Percentiles rank a stretch among this genome's conserved stretches.
Evolutionary conservation across 2,113 vertebrate species (phyloP).

Genomic region (Crypturellus undulatus): DNA sequence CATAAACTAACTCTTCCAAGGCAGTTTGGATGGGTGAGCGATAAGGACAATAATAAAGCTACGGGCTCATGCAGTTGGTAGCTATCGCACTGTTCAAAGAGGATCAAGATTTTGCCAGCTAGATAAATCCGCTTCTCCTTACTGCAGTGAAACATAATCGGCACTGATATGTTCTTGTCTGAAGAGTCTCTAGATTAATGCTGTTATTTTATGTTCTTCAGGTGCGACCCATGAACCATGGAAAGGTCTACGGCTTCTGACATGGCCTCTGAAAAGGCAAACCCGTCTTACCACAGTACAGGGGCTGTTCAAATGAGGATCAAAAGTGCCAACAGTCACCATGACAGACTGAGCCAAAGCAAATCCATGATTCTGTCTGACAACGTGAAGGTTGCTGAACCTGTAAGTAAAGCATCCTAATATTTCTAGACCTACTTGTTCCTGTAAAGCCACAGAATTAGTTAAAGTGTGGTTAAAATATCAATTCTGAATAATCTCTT

Average conservation of each 20-base stretch:
- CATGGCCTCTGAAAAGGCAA: conserved; percentile 66
- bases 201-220: conserved; percentile 65
- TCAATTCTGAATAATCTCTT: conserved; percentile 8
- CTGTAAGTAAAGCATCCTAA: conserved; percentile 74
- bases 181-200: not conserved
- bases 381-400: conserved; percentile 73
- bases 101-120: conserved; percentile 35
- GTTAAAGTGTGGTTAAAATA: not conserved
- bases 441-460: not conserved
- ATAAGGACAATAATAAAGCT: conserved; percentile 55
- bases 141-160: not conserved
- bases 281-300: conserved; percentile 57
- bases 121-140: conserved; percentile 4
- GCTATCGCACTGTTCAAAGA: conserved; percentile 42
- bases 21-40: conserved; percentile 42
- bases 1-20: conserved; percentile 67
- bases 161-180: not conserved
- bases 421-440: not conserved
- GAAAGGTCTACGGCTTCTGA: conserved; percentile 75
- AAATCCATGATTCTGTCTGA: conserved; percentile 85
- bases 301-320: conserved; percentile 84
- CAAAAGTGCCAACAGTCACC: conserved; percentile 79
- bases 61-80: conserved; percentile 10
- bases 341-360: conserved; percentile 82
- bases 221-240: conserved; percentile 67